phyloP scores from a whole-genome alignment of 1,140 invertebrate genomes.

The Trigoniulus corallinus region DNA sequence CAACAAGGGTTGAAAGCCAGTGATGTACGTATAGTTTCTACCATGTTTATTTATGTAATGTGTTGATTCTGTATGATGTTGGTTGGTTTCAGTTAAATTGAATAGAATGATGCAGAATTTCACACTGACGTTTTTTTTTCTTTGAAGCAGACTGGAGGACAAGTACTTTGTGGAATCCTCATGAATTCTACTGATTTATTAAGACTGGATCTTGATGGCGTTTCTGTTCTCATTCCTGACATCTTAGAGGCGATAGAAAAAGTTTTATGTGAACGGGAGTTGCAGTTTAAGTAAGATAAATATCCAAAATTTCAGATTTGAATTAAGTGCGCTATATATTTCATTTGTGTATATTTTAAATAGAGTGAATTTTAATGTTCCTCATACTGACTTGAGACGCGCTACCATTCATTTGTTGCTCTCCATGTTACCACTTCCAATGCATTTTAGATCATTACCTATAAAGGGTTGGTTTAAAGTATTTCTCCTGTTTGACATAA shows the following conservation, averaged over 20 bases:
- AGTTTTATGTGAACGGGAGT: slow-evolving; percentile 47
- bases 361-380: slow-evolving; percentile 13
- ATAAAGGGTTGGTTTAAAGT: slow-evolving; percentile 33
- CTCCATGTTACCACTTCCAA: slow-evolving; percentile 71
- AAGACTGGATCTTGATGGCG: slow-evolving; percentile 80
- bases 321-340: too few species aligned
- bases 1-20: slow-evolving; percentile 63
- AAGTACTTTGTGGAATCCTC: slow-evolving; percentile 55
- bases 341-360: not conserved
- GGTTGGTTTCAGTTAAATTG: too few species aligned
- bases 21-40: not conserved
- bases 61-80: too few species aligned
- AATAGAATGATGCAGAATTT: too few species aligned
- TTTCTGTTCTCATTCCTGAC: slow-evolving; percentile 73
- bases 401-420: slow-evolving; percentile 78
- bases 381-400: slow-evolving; percentile 62
- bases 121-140: not conserved
- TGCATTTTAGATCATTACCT: slow-evolving; percentile 54
- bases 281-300: slow-evolving; percentile 21
- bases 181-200: slow-evolving; percentile 63
- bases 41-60: not conserved
- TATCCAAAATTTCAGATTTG: too few species aligned
- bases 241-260: slow-evolving; percentile 76
- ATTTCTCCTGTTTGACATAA: not conserved
- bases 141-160: slow-evolving; percentile 22